These are phyloP conservation scores for Zhuqinia jingwanae DNA, from an alignment of 2,888 invertebrate genomes.

Conservation along the genomic window DNA sequence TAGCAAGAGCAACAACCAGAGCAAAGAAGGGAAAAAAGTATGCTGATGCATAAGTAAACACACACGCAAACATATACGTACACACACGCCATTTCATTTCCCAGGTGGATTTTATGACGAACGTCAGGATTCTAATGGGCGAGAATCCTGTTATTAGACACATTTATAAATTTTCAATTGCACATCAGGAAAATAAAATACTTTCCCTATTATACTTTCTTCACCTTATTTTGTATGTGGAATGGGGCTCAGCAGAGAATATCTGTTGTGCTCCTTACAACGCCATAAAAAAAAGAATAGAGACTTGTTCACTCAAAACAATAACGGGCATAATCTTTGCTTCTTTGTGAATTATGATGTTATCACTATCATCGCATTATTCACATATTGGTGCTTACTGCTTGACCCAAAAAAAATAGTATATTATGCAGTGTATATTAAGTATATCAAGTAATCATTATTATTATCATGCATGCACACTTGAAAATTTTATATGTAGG, in stretches of 20 bases:
- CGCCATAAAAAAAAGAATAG: neutral
- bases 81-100: conserved; percentile 44
- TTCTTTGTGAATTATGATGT: neutral
- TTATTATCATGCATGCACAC: too few species aligned
- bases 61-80: too few species aligned
- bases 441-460: too few species aligned
- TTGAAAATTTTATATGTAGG: too few species aligned
- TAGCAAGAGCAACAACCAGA: neutral
- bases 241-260: neutral
- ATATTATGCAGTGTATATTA: too few species aligned
- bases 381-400: neutral
- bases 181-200: neutral
- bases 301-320: neutral
- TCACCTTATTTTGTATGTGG: neutral
- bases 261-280: neutral
- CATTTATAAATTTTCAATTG: conserved; percentile 69
- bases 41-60: conserved; percentile 31
- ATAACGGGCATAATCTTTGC: neutral
- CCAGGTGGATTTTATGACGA: conserved; percentile 67
- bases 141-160: conserved; percentile 53
- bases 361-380: neutral
- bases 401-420: neutral
- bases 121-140: conserved; percentile 55
- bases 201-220: neutral
- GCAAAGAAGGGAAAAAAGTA: neutral